These are phyloP conservation scores for Rhadina sibilatrix DNA, from an alignment of 2,113 vertebrate genomes.

Conservation along the genomic window DNA sequence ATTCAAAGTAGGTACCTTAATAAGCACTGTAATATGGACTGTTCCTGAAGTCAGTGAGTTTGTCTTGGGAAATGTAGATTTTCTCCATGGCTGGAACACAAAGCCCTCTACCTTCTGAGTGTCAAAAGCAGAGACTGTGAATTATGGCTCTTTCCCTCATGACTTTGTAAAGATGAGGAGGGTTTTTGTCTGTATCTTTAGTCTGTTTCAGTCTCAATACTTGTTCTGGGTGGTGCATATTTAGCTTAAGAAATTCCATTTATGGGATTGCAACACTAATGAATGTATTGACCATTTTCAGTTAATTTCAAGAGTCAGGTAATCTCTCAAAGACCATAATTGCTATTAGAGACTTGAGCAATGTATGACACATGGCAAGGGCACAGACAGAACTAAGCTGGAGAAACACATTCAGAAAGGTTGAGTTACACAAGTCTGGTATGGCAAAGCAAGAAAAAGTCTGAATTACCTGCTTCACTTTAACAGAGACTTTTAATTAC, in stretches of 20 bases:
- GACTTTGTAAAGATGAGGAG: not conserved
- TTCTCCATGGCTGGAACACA: not conserved
- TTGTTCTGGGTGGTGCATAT: not conserved
- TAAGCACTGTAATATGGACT: not conserved
- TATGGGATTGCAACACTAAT: not conserved
- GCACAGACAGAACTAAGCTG: not conserved
- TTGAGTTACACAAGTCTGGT: not conserved
- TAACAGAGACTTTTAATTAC: not conserved
- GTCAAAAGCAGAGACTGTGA: not conserved
- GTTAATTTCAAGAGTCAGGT: not conserved
- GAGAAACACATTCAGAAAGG: not conserved
- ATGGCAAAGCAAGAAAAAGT: not conserved
- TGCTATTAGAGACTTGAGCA: not conserved
- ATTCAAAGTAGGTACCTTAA: not conserved
- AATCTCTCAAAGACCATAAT: not conserved
- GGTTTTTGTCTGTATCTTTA: not conserved
- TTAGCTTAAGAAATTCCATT: not conserved
- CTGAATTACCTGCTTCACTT: not conserved
- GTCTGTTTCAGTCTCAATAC: not conserved
- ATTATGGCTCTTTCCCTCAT: not conserved
- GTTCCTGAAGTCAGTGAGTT: not conserved
- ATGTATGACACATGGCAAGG: not conserved
- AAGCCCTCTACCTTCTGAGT: not conserved
- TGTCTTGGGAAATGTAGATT: accelerated
- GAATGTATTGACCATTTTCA: not conserved